These are phyloP conservation scores for Ophioninae sp. DNA, from an alignment of 2,888 invertebrate genomes.

Conservation along the genomic window DNA sequence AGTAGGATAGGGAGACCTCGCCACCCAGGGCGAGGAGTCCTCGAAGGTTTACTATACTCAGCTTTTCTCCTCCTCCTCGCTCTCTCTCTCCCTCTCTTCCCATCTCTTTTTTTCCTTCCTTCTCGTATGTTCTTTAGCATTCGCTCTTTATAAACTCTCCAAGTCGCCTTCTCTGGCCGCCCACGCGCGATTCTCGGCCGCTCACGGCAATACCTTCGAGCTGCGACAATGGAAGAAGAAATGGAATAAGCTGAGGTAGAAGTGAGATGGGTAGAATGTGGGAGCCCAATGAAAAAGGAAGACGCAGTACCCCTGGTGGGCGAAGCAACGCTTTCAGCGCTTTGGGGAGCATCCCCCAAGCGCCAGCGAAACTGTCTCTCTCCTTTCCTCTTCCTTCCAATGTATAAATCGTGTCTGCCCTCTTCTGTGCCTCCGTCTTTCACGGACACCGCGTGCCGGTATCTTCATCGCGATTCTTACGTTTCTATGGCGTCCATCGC, in stretches of 20 bases:
- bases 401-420: background rate
- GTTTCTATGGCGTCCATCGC: constrained; percentile 31
- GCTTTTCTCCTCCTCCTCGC: constrained; percentile 14
- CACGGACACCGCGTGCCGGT: constrained; percentile 37
- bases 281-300: constrained; percentile 19
- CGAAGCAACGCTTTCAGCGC: constrained; percentile 55
- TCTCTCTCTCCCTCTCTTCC: constrained; percentile 11
- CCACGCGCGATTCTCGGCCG: constrained; percentile 64
- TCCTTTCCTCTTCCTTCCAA: constrained; percentile 10
- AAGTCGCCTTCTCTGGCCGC: constrained; percentile 60
- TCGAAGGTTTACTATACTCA: constrained; percentile 46
- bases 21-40: constrained; percentile 69
- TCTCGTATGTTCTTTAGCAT: background rate
- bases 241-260: background rate
- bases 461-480: constrained; percentile 61
- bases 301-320: constrained; percentile 50
- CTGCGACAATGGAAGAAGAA: constrained; percentile 8
- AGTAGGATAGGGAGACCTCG: constrained; percentile 63
- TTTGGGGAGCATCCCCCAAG: constrained; percentile 25
- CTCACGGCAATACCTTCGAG: constrained; percentile 13
- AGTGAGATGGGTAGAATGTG: background rate
- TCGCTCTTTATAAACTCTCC: constrained; percentile 53
- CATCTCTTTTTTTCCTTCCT: background rate
- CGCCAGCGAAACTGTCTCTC: constrained; percentile 23
- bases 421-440: constrained; percentile 43